Evolutionary conservation across 1,140 invertebrate species (phyloP), one percentile per base, ranked within the genome.

Genomic region (Drosophila chauvacae): DNA sequence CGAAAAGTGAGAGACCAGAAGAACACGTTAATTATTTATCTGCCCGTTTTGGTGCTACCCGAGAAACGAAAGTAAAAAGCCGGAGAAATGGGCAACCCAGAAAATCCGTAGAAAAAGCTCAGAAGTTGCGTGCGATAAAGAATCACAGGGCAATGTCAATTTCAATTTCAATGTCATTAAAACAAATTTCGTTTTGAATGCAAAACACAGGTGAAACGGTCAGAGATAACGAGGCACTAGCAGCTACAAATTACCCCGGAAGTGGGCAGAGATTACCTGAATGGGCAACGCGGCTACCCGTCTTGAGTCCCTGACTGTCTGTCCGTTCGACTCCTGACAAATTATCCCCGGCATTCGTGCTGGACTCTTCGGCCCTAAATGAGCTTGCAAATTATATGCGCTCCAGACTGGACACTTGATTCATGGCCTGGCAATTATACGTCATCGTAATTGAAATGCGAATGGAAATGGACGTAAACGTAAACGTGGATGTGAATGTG

Each of bases 361-460:
- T 58, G 65, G 60, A 76, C 73, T 77, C 59, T 72, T 55, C 20
- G 35, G 44, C 41, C 57, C 77, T 81, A 77, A 69, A 75, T 75
- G 70, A 55, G 51, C 69, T 69, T 59, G 62, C 51, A 73, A 84
- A 80, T 85, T 81, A 71, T 64, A 53, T 71, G 59, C 55, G 53
- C 28, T 59, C 68, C 80, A 69, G 70, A 56, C 51, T 59, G 60
- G 48, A 59, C 50, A 74, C 57, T 78, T 84, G 81, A 84, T 87
- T 87, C 80, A 88, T 87, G 70, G 80, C 58, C 44, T 56, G 64
- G 50, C 68, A 83, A 87, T 84, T 88, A 87, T 90, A 87, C 84
- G 80, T 90, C 84, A 87, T 87, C 77, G 80, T 88, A 87, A 90
- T 90, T 84, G 84, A 88, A 87, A 88, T 81, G 69, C 68, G 55